phyloP scores from a whole-genome alignment of 2,888 invertebrate genomes.

The Fissipunctia ypsillon region DNA sequence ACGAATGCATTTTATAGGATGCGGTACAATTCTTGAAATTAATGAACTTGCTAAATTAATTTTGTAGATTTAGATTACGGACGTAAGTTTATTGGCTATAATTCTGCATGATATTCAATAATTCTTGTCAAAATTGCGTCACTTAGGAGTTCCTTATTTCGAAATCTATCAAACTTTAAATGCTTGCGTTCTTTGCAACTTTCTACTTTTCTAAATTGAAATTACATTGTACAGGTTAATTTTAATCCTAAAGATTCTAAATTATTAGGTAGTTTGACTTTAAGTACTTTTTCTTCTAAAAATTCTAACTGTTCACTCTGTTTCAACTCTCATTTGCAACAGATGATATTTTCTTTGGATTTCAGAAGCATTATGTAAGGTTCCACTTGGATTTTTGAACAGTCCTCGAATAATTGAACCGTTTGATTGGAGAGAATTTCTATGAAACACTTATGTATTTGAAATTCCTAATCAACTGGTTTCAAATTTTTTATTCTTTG shows the following conservation, averaged over 20 bases:
- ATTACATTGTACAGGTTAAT: constrained; percentile 74
- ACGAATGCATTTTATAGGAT: constrained; percentile 65
- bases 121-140: constrained; percentile 70
- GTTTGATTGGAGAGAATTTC: constrained; percentile 72
- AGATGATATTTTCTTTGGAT: constrained; percentile 84
- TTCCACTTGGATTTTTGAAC: constrained; percentile 77
- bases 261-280: constrained; percentile 67
- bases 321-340: constrained; percentile 85
- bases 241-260: constrained; percentile 67
- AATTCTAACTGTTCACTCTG: constrained; percentile 81
- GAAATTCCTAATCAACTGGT: constrained; percentile 73
- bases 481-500: constrained; percentile 69
- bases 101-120: constrained; percentile 78
- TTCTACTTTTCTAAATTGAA: constrained; percentile 74
- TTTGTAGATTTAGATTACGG: constrained; percentile 71
- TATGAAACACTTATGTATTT: constrained; percentile 50
- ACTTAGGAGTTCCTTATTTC: constrained; percentile 64
- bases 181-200: constrained; percentile 84
- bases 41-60: constrained; percentile 65
- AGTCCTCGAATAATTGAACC: constrained; percentile 69
- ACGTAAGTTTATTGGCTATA: constrained; percentile 75
- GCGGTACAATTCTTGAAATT: constrained; percentile 53
- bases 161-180: constrained; percentile 75
- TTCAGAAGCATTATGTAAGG: constrained; percentile 84
- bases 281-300: constrained; percentile 70